Conservation (phyloP, 2,113 vertebrate genomes). For the Heterotilapia buettikoferi region DNA sequence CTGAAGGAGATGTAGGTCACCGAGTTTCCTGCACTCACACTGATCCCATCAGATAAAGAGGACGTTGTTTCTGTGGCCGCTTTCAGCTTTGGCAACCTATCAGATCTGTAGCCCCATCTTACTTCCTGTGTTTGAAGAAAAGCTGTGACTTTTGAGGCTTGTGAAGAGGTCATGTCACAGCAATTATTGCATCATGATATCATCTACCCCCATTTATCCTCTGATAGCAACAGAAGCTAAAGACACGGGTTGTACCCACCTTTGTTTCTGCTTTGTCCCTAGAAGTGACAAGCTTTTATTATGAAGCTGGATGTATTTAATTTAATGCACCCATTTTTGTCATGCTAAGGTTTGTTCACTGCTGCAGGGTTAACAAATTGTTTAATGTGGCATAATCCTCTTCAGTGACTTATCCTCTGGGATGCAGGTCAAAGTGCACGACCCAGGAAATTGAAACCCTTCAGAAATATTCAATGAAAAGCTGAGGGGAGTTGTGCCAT, state of each 20-base stretch:
- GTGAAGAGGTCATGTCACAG: constrained; percentile 41
- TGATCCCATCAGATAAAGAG: constrained; percentile 52
- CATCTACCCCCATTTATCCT: constrained; percentile 42
- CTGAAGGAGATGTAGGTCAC: constrained; percentile 61
- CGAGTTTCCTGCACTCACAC: constrained; percentile 29
- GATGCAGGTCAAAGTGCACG: constrained; percentile 27
- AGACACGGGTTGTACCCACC: neutral
- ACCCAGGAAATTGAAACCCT: neutral
- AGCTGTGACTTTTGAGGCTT: constrained; percentile 28
- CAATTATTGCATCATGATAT: constrained; percentile 54
- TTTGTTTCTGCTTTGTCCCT: neutral
- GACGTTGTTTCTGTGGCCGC: constrained; percentile 29
- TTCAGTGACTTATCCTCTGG: constrained; percentile 20
- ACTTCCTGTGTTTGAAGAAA: constrained; percentile 52
- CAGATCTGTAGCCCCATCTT: constrained; percentile 33
- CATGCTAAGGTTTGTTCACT: constrained; percentile 12
- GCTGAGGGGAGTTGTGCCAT: neutral
- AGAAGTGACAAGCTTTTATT: constrained; percentile 3
- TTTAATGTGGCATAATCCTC: constrained; percentile 53
- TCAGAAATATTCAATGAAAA: neutral
- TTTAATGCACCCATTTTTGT: neutral
- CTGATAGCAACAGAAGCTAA: constrained; percentile 2
- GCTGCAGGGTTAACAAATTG: constrained; percentile 47
- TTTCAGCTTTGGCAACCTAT: constrained; percentile 24
- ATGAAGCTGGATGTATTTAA: neutral